Evolutionary conservation across 2,113 vertebrate species (phyloP).

Genomic region (Brevimyrus niger): DNA sequence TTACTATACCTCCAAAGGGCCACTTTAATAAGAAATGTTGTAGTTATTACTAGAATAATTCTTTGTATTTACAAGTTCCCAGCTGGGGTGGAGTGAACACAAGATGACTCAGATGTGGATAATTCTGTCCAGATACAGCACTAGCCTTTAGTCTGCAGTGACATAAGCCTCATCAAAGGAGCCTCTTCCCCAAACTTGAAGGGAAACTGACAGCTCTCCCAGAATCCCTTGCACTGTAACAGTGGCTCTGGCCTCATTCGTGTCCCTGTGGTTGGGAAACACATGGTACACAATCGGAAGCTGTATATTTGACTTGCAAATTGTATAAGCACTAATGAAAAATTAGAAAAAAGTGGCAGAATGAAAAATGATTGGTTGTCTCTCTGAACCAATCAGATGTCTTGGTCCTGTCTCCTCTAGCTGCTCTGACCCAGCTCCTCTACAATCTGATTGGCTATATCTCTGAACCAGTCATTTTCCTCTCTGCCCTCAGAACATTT

Average conservation of each 20-base stretch:
- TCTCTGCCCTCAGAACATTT: no score
- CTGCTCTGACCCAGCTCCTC: no score
- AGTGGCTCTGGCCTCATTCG: conserved; percentile 46
- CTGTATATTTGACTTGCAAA: background rate
- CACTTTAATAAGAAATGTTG: background rate
- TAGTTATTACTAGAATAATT: background rate
- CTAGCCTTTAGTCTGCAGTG: background rate
- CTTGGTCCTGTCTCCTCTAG: no score
- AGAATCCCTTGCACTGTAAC: conserved; percentile 66
- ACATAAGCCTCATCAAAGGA: conserved; percentile 51
- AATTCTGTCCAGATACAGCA: background rate
- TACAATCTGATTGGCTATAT: no score
- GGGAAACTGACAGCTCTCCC: conserved; percentile 57
- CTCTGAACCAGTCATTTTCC: no score
- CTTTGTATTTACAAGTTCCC: background rate
- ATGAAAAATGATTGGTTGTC: background rate
- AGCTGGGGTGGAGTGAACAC: background rate
- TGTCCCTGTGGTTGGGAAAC: conserved; percentile 51
- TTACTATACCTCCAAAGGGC: background rate
- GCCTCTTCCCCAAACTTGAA: conserved; percentile 67
- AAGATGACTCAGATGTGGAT: background rate
- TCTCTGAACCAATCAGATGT: no score
- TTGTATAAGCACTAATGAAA: background rate
- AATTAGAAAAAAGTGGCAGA: background rate
- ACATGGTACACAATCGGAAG: conserved; percentile 18